Base-by-base conservation (phyloP, 2,888 invertebrate genomes). In the Bellardia bayeri region DNA sequence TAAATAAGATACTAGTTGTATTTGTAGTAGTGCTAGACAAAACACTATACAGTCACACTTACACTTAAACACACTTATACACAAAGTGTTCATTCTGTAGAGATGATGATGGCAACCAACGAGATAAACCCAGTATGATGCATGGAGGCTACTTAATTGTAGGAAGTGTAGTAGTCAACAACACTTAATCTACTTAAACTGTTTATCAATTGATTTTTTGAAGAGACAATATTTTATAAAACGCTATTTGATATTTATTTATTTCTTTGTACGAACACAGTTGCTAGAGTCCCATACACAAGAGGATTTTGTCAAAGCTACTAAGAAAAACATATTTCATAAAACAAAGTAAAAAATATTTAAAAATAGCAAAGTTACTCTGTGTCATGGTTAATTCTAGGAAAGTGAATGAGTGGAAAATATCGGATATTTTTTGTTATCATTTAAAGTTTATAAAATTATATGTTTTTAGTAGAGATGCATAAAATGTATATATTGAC, bases 151-250 rank as follows among this genome's bases (percentile, higher is more conserved):
- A 69, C 68, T 82, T 87, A 87, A 87, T 87, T 79, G 85, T 79
- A 75, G 82, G 85, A 85, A 81, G 85, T 85, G 85, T 75, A 63
- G 79, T 71, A 87, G 87, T 87, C 87, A 85, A 87, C 82, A 85
- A 85, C 87, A 85, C 85, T 85, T 82, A 85, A 87, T 87, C 87
- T 78, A 82, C 82, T 87, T 87, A 87, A 87, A 79, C 74, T 85
- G 85, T 82, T 84, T 85, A 82, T 85, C 82, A 82, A 87, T 85
- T 82, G 87, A 85, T 87, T 82, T 82, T 75, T 78, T 68, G 45
- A 56, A 79, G 85, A 85, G 71, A 72, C 80, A 69, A 63, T 74
- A 14, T 80, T 75, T 63, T 75, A 45, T 45, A 56, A 69, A 80
- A 63, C 66, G 14, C n/a, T 83, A 45, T 69, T 83, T 63, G 23